These are phyloP conservation scores for Epizoanthus ramosus DNA, from an alignment of 92 coral and sea anemone genomes.

Conservation along the genomic window DNA sequence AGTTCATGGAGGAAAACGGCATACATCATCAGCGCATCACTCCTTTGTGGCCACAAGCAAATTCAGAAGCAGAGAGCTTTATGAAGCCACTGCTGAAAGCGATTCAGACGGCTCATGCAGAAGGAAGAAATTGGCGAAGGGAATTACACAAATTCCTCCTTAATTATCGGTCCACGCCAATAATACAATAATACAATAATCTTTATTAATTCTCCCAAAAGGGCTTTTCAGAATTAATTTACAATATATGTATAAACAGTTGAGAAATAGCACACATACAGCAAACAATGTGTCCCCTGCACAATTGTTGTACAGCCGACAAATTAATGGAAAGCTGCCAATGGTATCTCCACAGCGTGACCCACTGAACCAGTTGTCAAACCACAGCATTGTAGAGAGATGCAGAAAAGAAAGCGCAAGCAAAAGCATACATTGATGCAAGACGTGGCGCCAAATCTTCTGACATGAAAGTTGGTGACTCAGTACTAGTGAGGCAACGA, in stretches of 20 bases:
- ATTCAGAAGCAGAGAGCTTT: conserved; percentile 2
- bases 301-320: not conserved
- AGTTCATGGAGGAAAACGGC: conserved; percentile 1
- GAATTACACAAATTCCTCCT: conserved; percentile 1
- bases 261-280: no score
- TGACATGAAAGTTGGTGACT: not conserved
- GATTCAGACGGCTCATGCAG: not conserved
- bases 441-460: no score
- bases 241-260: no score
- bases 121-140: not conserved
- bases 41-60: not conserved
- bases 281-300: conserved; percentile 15
- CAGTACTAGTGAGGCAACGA: not conserved
- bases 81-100: conserved; percentile 5
- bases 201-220: no score
- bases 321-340: conserved; percentile 1
- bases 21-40: not conserved
- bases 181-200: no score
- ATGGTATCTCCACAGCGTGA: no score
- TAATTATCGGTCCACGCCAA: not conserved
- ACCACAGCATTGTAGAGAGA: no score
- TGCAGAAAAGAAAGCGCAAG: no score
- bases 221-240: no score
- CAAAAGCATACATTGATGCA: no score
- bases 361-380: no score